Percentiles rank a stretch among this genome's conserved stretches.
Conservation (phyloP, 2,113 vertebrate genomes). For the Pomatostomus ruficeps region DNA sequence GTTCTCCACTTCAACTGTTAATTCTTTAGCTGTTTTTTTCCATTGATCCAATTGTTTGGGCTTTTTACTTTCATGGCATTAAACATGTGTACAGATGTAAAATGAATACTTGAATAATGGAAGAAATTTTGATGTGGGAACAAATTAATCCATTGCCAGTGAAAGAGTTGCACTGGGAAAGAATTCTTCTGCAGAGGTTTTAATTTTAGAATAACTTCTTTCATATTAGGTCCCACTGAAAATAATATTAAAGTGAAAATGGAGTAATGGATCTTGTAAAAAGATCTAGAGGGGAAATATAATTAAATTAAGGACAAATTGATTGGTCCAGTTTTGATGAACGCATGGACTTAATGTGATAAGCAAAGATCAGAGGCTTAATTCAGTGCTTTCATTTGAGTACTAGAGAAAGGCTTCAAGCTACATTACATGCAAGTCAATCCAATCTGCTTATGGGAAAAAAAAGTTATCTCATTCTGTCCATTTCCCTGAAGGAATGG, state of each 20-base stretch:
- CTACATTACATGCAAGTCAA: background rate
- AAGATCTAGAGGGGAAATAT: background rate
- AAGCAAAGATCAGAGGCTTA: conserved; percentile 8
- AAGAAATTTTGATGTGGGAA: background rate
- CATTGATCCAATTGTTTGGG: background rate
- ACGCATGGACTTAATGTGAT: background rate
- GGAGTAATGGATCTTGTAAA: background rate
- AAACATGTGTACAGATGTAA: background rate
- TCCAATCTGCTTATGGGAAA: background rate
- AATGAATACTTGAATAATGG: background rate
- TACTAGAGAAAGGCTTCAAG: background rate
- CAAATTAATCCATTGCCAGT: background rate
- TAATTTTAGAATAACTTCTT: background rate
- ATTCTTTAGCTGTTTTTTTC: background rate
- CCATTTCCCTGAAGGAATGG: background rate
- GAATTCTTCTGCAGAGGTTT: background rate
- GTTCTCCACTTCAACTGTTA: background rate
- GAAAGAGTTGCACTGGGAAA: background rate
- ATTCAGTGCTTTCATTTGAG: background rate
- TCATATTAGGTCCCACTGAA: background rate
- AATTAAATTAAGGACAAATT: conserved; percentile 11
- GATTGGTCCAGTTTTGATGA: background rate
- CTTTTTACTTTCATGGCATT: background rate
- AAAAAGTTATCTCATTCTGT: background rate
- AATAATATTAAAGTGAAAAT: background rate